Evolutionary conservation across 2,797 vertebrate species (phyloP).

Genomic region (Phrynocephalus forsythii): DNA sequence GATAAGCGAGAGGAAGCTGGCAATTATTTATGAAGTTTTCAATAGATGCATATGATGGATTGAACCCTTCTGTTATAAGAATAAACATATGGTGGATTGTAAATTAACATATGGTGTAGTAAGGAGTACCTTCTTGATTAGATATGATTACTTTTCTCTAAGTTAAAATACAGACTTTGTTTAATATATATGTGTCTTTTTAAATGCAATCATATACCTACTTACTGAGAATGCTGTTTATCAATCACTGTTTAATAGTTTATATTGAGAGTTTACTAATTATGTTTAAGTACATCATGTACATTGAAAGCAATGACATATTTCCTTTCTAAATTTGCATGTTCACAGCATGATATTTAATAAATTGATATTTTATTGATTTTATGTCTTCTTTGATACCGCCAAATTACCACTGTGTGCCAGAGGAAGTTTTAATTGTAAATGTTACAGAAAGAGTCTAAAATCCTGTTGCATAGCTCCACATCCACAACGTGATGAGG

Average conservation of each 20-base stretch:
- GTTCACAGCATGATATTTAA: conserved; percentile 9
- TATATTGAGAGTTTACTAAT: conserved; percentile 5
- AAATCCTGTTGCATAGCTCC: no score
- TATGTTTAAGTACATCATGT: conserved; percentile 7
- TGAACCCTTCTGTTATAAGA: conserved; percentile 76
- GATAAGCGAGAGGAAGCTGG: conserved; percentile 5
- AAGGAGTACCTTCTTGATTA: conserved; percentile 51
- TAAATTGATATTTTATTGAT: conserved; percentile 7
- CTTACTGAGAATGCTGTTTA: neutral
- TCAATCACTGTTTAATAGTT: neutral
- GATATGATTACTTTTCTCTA: conserved; percentile 14
- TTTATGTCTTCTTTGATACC: neutral
- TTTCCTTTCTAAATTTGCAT: conserved; percentile 1
- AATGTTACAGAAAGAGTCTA: neutral
- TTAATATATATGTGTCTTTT: conserved; percentile 2
- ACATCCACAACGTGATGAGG: no score
- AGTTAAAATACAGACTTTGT: conserved; percentile 3
- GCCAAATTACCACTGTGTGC: neutral
- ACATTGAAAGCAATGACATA: neutral
- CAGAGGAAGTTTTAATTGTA: conserved; percentile 5
- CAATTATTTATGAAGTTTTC: conserved; percentile 35
- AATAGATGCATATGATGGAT: conserved; percentile 68
- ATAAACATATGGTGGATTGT: conserved; percentile 63
- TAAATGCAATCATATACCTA: neutral
- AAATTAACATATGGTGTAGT: conserved; percentile 37